Evolutionary conservation across 2,888 invertebrate species (phyloP), one percentile per base, ranked within the genome.

Genomic region (Odontocerum albicorne): DNA sequence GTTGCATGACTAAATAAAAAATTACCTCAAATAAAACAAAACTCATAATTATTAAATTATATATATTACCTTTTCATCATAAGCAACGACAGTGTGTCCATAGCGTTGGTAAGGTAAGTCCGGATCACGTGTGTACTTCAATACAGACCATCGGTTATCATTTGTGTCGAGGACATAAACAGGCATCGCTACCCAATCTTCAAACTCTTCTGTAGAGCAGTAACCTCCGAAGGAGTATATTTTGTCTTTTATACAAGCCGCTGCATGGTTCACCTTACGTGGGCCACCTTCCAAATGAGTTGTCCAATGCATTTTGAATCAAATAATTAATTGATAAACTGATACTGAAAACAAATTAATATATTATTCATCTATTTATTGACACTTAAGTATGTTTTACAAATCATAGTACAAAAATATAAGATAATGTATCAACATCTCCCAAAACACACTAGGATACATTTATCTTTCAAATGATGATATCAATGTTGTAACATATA

Each of bases 161-260:
- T 86, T 76, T 49, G 90, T 90, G 67, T 95, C 85, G 16, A 96
- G 74, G 10, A 92, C 82, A 72, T 93, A 90, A 1, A 95, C 87
- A 68, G 95, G 94, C 68, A 96, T 94, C 0, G 91, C 87, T 31
- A 85, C 80, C 70, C 83, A 84, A 59, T 83, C 80, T 53, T 82
- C 80, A 65, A 89, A 91, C 66, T 90, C 87, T 65, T 90, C 90
- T 7, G 88, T 88, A 1, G 92, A 90, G 68, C 91, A 93, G 69
- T 93, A 96, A 19, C 96, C 96, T 32, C 96, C 95, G 70, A 96
- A 95, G 0, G 92, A 90, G 71, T 87, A 95, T 62, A 96, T 90
- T 66, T 81, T 84, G 63, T 88, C 84, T 16, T 84, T 86, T 33
- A 93, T 84, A 53, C 84, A 81, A 17, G 89, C 92, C 3, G 92